Base-by-base conservation (phyloP, 1,140 invertebrate species). In the Drosophila saltans region DNA sequence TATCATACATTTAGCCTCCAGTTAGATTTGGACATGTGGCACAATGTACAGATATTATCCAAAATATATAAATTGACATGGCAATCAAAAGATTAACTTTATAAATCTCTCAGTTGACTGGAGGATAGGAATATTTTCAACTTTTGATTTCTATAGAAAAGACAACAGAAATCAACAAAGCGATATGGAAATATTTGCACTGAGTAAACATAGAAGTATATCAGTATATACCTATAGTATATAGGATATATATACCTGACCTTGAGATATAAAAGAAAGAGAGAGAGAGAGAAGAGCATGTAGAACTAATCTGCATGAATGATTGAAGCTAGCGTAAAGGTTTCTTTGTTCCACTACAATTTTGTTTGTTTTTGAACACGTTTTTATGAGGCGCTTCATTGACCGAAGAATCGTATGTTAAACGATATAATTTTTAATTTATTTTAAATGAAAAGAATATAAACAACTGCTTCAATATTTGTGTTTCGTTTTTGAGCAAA, bases 391-490 rank as follows among this genome's bases (percentile, higher is more conserved):
- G 63, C 75, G 74, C 72, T 78, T 73, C 40, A 81, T 82, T 62
- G 59, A 56, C 69, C 79, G 72, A 58, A 45, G 9, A 69, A 86
- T 74, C 43, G 67, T 58, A 66, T 74, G 71, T 82, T 81, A 82
- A 88, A 75, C 48, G 56, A 58, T 70, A 41, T 36, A 11, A 75
- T 40, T 41, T 59, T 52, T 52, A 48, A 55, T 57, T 66, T 16
- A 16, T 16, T 16, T 16, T 16, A 16, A 40, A 57, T 6, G 6
- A 36, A 36, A 36, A 36, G 6, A 69, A 30, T 41, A 63, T 62
- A 58, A 45, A 26, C 82, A 86, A 74, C 73, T 86, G 83, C 55
- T 41, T 66, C 73, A 82, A 86, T 88, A 83, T 80, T 75, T 66
- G 60, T 81, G 76, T 74, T 86, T 78, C 30, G 56, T 58, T 52